A percentile compares a stretch with the other conserved stretches of the same genome.
Evolutionary conservation across 2,113 vertebrate species (phyloP).

Genomic region (Menidia beryllina): DNA sequence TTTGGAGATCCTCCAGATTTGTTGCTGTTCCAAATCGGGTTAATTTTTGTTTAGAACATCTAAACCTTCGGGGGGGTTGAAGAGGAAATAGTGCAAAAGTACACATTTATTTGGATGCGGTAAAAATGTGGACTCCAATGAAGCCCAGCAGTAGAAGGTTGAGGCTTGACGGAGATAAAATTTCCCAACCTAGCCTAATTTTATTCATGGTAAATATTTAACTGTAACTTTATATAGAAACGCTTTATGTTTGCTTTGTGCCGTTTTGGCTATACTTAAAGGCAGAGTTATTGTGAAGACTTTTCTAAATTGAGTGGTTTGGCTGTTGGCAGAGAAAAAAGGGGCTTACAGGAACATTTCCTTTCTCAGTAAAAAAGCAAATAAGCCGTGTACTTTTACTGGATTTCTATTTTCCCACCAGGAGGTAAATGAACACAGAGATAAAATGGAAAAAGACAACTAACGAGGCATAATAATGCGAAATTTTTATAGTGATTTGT

Average conservation of each 20-base stretch:
- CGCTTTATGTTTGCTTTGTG: slow-evolving; percentile 34
- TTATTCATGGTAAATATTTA: slow-evolving; percentile 51
- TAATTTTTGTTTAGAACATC: slow-evolving; percentile 53
- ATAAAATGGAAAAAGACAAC: background rate
- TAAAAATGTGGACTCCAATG: slow-evolving; percentile 17
- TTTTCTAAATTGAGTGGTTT: slow-evolving; percentile 38
- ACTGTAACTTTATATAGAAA: slow-evolving; percentile 41
- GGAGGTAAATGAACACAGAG: background rate
- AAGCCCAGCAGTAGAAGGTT: slow-evolving; percentile 26
- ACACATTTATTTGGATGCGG: background rate
- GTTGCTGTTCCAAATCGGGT: slow-evolving; percentile 35
- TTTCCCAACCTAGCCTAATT: slow-evolving; percentile 26
- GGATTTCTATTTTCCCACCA: slow-evolving; percentile 37
- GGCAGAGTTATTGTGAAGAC: slow-evolving; percentile 57
- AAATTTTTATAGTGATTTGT: background rate
- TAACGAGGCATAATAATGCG: background rate
- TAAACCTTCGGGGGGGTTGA: slow-evolving; percentile 24
- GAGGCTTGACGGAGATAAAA: slow-evolving; percentile 33
- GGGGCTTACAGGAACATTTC: slow-evolving; percentile 57
- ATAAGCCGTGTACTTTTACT: slow-evolving; percentile 39
- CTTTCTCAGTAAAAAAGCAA: slow-evolving; percentile 50
- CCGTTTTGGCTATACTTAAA: slow-evolving; percentile 37
- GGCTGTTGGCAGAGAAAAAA: slow-evolving; percentile 38
- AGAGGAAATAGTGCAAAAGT: background rate
- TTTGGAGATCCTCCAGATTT: slow-evolving; percentile 36